A percentile compares a stretch with the other conserved stretches of the same genome.
Evolutionary conservation across 2,797 vertebrate species (phyloP).

Genomic region (Anabas testudineus): DNA sequence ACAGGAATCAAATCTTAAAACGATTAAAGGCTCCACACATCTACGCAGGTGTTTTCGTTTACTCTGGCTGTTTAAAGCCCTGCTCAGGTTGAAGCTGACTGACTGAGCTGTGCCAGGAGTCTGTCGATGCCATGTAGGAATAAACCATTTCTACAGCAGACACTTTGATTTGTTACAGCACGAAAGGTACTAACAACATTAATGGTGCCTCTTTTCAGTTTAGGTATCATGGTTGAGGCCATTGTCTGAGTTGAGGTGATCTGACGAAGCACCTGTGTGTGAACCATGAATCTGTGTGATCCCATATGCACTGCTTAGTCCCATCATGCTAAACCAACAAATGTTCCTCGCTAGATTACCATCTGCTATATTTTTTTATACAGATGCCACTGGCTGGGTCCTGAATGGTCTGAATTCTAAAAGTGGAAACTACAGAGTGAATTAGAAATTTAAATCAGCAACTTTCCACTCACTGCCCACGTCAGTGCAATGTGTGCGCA

Average conservation of each 20-base stretch:
- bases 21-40: neutral
- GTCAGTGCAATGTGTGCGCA: neutral
- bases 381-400: neutral
- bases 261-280: neutral
- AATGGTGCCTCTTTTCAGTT: neutral
- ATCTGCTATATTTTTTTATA: slow-evolving; percentile 5
- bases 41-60: slow-evolving; percentile 8
- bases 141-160: neutral
- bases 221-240: no score
- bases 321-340: no score
- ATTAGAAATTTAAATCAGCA: slow-evolving; percentile 10
- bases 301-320: slow-evolving; percentile 21
- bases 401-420: neutral
- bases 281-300: neutral
- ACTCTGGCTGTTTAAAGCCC: slow-evolving; percentile 10
- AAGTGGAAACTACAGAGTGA: neutral
- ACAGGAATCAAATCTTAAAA: slow-evolving; percentile 21
- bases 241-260: neutral
- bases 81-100: neutral
- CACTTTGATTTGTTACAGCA: neutral
- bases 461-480: slow-evolving; percentile 13
- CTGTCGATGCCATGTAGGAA: neutral
- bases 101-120: neutral
- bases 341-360: neutral
- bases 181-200: neutral